Conservation (phyloP, 2,888 invertebrate species). For the Nemapogon koenigi region DNA sequence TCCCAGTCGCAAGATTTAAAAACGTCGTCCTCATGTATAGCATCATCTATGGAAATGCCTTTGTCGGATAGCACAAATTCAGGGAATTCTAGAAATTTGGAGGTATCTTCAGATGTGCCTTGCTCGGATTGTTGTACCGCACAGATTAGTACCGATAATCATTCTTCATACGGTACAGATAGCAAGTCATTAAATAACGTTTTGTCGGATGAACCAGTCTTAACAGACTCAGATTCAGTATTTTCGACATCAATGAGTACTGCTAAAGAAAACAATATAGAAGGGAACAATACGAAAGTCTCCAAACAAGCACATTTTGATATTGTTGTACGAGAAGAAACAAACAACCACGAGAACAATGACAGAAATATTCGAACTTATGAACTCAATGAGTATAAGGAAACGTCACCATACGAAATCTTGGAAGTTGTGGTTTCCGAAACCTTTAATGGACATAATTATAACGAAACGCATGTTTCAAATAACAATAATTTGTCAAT, state of each 20-base stretch:
- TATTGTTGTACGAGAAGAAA: conserved; percentile 25
- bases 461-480: not conserved
- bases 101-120: conserved; percentile 2
- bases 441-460: conserved; percentile 25
- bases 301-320: conserved; percentile 23
- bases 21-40: conserved; percentile 3
- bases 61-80: conserved; percentile 5
- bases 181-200: conserved; percentile 1
- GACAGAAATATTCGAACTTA: conserved; percentile 25
- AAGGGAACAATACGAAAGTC: not conserved
- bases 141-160: not conserved
- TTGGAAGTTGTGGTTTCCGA: conserved; percentile 55
- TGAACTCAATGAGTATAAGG: not conserved
- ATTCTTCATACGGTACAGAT: not conserved
- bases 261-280: conserved; percentile 24
- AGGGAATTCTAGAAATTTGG: conserved; percentile 4
- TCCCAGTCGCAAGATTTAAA: conserved; percentile 20
- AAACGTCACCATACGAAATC: conserved; percentile 35
- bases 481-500: not conserved
- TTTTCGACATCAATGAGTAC: conserved; percentile 32
- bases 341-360: conserved; percentile 24
- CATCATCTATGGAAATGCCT: conserved; percentile 5
- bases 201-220: conserved; percentile 22
- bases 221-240: conserved; percentile 29
- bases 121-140: conserved; percentile 1